These are phyloP conservation scores for Yponomeuta malinellus DNA, from an alignment of 2,888 invertebrate genomes.

Conservation along the genomic window DNA sequence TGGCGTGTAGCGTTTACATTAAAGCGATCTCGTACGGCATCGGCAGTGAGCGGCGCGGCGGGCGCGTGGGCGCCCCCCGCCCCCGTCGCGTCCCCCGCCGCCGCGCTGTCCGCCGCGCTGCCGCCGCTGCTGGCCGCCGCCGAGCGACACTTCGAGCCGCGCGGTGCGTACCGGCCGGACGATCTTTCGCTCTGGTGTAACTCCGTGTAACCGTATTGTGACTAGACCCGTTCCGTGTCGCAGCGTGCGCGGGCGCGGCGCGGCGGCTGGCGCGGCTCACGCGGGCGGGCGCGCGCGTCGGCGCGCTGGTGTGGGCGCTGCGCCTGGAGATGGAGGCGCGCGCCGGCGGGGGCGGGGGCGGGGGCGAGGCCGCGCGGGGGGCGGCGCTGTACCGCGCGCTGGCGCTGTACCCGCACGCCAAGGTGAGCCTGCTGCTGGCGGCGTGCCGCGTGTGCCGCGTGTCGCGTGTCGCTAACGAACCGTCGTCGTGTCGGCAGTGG, in stretches of 20 bases:
- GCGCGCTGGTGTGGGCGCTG: slow-evolving; percentile 25
- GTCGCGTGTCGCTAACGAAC: slow-evolving; percentile 54
- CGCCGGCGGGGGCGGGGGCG: neutral
- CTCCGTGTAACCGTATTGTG: neutral
- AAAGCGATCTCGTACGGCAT: neutral
- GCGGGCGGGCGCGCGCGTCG: slow-evolving; percentile 24
- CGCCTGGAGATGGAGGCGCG: slow-evolving; percentile 29
- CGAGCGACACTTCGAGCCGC: neutral
- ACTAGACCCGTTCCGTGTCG: neutral
- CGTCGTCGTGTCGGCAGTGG: slow-evolving; percentile 54
- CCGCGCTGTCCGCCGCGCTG: slow-evolving; percentile 23
- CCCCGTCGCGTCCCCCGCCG: slow-evolving; percentile 22
- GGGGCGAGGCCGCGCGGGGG: slow-evolving; percentile 6
- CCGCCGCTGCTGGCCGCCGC: slow-evolving; percentile 27
- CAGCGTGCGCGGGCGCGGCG: slow-evolving; percentile 4
- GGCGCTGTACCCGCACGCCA: slow-evolving; percentile 21
- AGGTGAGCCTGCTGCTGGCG: slow-evolving; percentile 28
- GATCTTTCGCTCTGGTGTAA: too few relatives aligned
- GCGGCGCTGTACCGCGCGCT: slow-evolving; percentile 14
- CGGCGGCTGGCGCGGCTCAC: slow-evolving; percentile 18
- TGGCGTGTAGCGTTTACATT: too few relatives aligned
- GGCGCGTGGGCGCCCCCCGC: slow-evolving; percentile 25
- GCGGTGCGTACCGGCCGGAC: too few relatives aligned
- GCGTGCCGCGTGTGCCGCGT: slow-evolving; percentile 35
- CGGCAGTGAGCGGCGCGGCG: slow-evolving; percentile 23